Conservation (phyloP, 2,113 vertebrate species). For the Plecturocebus donacophilus region DNA sequence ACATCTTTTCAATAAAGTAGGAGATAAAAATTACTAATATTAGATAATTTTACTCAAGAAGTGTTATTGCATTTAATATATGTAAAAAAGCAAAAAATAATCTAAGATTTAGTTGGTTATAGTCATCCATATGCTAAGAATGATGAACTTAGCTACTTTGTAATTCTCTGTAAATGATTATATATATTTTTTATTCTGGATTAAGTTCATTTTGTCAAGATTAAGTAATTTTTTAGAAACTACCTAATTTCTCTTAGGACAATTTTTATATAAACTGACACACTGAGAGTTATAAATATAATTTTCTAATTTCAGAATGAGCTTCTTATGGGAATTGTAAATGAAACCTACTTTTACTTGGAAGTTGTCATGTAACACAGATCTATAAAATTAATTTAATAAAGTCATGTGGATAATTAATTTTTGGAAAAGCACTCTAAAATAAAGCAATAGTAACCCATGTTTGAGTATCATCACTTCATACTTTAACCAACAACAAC, state of each 20-base stretch:
- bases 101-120: background rate
- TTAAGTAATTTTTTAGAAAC: background rate
- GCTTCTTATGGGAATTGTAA: background rate
- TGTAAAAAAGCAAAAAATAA: background rate
- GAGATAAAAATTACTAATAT: background rate
- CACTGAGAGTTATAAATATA: background rate
- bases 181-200: too few species aligned
- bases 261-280: background rate
- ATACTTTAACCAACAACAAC: background rate
- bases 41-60: background rate
- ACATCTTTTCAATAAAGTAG: background rate
- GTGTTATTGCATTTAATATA: background rate
- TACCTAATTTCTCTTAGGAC: background rate
- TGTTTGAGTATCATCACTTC: background rate
- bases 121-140: background rate
- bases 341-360: background rate
- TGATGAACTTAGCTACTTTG: background rate
- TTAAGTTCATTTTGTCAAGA: background rate
- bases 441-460: background rate
- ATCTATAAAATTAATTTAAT: background rate
- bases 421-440: background rate
- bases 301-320: background rate
- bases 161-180: background rate
- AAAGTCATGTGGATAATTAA: background rate
- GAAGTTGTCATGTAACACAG: background rate